A percentile compares a stretch with the other conserved stretches of the same genome.
These are phyloP conservation scores for Cettia cetti DNA, from an alignment of 2,113 vertebrate genomes.

Conservation along the genomic window DNA sequence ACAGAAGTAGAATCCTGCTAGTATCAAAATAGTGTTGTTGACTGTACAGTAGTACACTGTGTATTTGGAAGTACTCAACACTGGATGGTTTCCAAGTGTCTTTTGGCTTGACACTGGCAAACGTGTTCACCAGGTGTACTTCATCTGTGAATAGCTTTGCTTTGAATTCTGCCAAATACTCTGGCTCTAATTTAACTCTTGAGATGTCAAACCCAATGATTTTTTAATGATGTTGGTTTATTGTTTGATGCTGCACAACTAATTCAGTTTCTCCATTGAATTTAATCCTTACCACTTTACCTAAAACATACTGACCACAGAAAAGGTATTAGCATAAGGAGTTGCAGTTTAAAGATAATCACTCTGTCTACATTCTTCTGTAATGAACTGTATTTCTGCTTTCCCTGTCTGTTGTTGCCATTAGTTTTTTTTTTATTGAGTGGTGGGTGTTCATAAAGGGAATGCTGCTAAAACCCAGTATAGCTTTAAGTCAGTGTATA, in stretches of 20 bases:
- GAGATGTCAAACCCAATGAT: not conserved
- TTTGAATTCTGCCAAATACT: conserved; percentile 17
- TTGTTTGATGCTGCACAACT: not conserved
- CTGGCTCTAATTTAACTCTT: conserved; percentile 9
- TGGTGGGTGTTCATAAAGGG: not conserved
- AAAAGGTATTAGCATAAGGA: not conserved
- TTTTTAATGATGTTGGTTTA: not conserved
- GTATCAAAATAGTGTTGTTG: conserved; percentile 1
- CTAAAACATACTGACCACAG: not conserved
- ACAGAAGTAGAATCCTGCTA: not conserved
- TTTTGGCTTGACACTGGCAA: conserved; percentile 9
- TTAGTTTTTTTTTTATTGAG: conserved; percentile 2
- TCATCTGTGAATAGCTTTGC: not conserved
- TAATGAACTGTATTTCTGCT: not conserved
- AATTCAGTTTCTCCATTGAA: not conserved
- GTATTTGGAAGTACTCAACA: conserved; percentile 10
- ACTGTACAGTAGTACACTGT: not conserved
- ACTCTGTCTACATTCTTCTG: not conserved
- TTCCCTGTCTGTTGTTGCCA: not conserved
- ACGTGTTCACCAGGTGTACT: conserved; percentile 44
- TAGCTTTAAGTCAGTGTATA: conserved; percentile 1
- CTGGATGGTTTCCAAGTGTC: conserved; percentile 1
- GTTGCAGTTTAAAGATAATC: not conserved
- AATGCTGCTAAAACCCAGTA: not conserved
- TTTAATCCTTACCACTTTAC: not conserved